A percentile compares a stretch with the other conserved stretches of the same genome.
Evolutionary conservation across 2,113 vertebrate species (phyloP).

Genomic region (Nerophis ophidion): DNA sequence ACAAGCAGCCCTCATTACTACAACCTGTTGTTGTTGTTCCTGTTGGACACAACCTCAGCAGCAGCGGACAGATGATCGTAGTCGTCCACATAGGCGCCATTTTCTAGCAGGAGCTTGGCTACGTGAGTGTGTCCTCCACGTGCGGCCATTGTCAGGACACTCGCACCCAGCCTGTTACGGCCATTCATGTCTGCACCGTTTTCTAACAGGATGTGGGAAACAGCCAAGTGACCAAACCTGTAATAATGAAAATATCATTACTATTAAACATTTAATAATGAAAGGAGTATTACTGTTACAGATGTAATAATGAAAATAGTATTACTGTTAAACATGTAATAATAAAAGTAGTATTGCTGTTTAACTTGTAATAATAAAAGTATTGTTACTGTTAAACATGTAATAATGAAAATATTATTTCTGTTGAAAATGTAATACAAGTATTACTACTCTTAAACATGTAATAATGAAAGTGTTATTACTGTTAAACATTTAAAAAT

Average conservation of each 20-base stretch:
- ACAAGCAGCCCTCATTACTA: background rate
- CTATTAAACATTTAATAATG: background rate
- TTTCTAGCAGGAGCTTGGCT: slow-evolving; percentile 85
- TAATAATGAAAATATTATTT: too few relatives aligned
- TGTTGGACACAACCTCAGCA: slow-evolving; percentile 49
- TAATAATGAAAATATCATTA: background rate
- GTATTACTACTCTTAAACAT: too few relatives aligned
- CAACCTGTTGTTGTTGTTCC: slow-evolving; percentile 65
- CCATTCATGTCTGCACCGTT: slow-evolving; percentile 90
- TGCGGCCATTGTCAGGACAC: slow-evolving; percentile 85
- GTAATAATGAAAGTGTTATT: too few relatives aligned
- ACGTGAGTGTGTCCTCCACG: slow-evolving; percentile 85
- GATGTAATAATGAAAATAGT: too few relatives aligned
- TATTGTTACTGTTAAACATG: too few relatives aligned
- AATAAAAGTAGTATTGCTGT: too few relatives aligned
- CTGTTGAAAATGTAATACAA: too few relatives aligned
- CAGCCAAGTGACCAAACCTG: slow-evolving; percentile 85
- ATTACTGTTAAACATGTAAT: too few relatives aligned
- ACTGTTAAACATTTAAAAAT: too few relatives aligned
- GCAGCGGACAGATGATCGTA: slow-evolving; percentile 73
- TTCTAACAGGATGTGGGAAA: slow-evolving; percentile 88
- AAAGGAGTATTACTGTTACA: too few relatives aligned
- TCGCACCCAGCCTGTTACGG: slow-evolving; percentile 89
- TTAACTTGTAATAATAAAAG: too few relatives aligned
- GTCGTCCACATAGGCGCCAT: slow-evolving; percentile 82